Evolutionary conservation across 2,888 invertebrate genomes (phyloP).

Genomic region (Drosophila pullipes): DNA sequence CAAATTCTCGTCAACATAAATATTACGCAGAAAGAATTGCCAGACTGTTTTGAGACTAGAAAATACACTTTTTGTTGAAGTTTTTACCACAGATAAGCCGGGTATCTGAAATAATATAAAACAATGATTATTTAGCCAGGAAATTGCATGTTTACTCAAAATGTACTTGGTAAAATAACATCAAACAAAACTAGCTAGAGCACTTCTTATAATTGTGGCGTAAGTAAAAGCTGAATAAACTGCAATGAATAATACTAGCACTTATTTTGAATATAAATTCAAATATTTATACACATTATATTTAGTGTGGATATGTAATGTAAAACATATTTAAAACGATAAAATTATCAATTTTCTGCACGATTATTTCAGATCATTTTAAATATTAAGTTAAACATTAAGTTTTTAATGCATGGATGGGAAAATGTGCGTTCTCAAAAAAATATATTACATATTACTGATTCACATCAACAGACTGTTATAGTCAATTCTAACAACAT

Average conservation of each 20-base stretch:
- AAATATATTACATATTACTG: too few relatives aligned
- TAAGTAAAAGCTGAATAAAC: background rate
- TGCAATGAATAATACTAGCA: background rate
- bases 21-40: conserved; percentile 77
- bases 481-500: background rate
- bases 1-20: conserved; percentile 88
- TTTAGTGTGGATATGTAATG: background rate
- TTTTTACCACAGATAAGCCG: conserved; percentile 88
- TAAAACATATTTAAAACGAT: background rate
- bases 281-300: background rate
- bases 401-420: background rate
- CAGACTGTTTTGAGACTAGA: conserved; percentile 81
- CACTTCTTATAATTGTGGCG: background rate
- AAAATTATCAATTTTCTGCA: background rate
- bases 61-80: conserved; percentile 85
- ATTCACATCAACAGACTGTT: background rate
- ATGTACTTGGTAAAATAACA: conserved; percentile 6
- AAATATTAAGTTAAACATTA: background rate
- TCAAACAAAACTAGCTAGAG: background rate
- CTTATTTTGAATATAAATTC: background rate
- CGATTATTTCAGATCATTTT: background rate
- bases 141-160: background rate
- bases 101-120: conserved; percentile 79
- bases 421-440: background rate
- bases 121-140: background rate